These are phyloP conservation scores for Chelonus insularis DNA, from an alignment of 1,140 invertebrate species.

Conservation along the genomic window DNA sequence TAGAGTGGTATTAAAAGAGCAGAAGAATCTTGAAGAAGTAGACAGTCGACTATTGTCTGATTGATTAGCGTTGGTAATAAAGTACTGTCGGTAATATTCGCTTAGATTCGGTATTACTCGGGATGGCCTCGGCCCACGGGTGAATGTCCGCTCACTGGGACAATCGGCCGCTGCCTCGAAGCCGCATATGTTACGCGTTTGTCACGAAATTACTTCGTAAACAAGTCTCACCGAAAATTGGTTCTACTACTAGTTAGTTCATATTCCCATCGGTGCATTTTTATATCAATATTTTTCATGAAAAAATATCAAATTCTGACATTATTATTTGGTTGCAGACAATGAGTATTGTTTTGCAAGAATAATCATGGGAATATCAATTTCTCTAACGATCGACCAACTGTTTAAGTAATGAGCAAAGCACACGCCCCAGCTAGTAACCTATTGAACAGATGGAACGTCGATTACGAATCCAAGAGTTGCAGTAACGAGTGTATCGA, in stretches of 20 bases:
- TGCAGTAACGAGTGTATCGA: conserved; percentile 27
- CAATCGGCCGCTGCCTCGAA: conserved; percentile 49
- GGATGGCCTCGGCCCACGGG: conserved; percentile 52
- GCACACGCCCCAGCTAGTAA: conserved; percentile 18
- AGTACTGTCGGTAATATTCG: conserved; percentile 27
- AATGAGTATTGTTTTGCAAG: too few relatives aligned
- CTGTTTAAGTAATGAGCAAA: neutral
- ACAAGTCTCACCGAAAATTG: neutral
- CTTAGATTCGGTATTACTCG: conserved; percentile 32
- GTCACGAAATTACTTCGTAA: conserved; percentile 12
- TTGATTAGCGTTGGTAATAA: neutral
- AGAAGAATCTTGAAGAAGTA: neutral
- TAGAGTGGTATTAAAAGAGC: neutral
- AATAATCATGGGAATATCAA: too few relatives aligned
- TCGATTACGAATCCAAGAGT: conserved; percentile 25
- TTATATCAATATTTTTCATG: neutral
- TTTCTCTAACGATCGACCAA: too few relatives aligned
- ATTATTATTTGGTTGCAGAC: too few relatives aligned
- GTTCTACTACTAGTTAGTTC: neutral
- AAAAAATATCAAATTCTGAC: too few relatives aligned
- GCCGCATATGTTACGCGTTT: conserved; percentile 42
- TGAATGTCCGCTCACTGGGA: conserved; percentile 59
- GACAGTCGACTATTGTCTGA: neutral
- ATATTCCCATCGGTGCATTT: neutral
- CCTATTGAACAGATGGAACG: conserved; percentile 28